Percentiles rank a stretch among this genome's conserved stretches.
Evolutionary conservation across 1,140 invertebrate genomes (phyloP).

Genomic region (Plutomurus gul): DNA sequence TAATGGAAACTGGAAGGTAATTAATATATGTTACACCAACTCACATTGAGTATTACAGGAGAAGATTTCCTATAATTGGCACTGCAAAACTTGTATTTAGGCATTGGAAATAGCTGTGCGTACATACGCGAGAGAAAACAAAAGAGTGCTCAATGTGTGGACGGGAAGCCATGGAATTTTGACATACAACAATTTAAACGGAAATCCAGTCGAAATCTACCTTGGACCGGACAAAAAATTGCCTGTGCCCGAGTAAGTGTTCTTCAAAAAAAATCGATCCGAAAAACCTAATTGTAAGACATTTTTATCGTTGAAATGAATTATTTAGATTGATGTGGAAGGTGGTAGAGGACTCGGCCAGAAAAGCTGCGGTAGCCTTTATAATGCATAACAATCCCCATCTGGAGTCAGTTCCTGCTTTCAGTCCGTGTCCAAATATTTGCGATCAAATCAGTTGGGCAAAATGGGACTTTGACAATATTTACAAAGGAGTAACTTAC

Average conservation of each 20-base stretch:
- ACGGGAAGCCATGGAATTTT: slow-evolving; percentile 65
- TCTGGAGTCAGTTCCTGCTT: slow-evolving; percentile 46
- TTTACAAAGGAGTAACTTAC: slow-evolving; percentile 44
- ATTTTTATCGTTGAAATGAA: too few relatives aligned
- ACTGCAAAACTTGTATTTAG: too few relatives aligned
- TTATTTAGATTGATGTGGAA: slow-evolving; percentile 55
- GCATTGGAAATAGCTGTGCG: slow-evolving; percentile 42
- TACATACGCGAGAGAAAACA: slow-evolving; percentile 1
- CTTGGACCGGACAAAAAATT: slow-evolving; percentile 57
- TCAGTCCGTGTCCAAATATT: slow-evolving; percentile 39
- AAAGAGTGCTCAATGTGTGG: slow-evolving; percentile 60
- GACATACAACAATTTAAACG: slow-evolving; percentile 60
- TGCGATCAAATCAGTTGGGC: slow-evolving; percentile 48
- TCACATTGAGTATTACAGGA: too few relatives aligned
- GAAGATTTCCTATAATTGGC: too few relatives aligned
- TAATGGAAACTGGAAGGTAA: slow-evolving; percentile 53
- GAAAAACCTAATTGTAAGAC: too few relatives aligned
- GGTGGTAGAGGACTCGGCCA: slow-evolving; percentile 63
- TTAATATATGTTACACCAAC: too few relatives aligned
- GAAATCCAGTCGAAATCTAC: slow-evolving; percentile 59
- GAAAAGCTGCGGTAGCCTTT: slow-evolving; percentile 63
- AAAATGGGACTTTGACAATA: slow-evolving; percentile 30
- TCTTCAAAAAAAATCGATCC: too few relatives aligned
- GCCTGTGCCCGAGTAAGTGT: slow-evolving; percentile 42
- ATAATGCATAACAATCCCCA: slow-evolving; percentile 68